These are phyloP conservation scores for Hippocampus barbouri DNA, from an alignment of 2,113 vertebrate species.

Conservation along the genomic window DNA sequence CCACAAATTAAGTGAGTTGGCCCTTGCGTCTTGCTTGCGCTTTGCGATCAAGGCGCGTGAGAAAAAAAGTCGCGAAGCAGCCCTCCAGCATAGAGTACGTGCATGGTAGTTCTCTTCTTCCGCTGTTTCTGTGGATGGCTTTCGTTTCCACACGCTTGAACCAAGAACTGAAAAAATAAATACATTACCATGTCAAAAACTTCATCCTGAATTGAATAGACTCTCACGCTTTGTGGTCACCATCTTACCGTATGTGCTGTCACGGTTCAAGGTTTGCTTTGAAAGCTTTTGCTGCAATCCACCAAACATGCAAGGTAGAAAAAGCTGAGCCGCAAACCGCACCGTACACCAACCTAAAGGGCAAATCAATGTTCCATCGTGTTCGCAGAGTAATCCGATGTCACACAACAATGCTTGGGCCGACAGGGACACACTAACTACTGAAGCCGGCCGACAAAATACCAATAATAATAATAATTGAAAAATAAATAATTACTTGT, in stretches of 20 bases:
- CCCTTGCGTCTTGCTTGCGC: neutral
- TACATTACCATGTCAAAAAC: neutral
- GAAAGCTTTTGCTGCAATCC: neutral
- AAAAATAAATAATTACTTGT: neutral
- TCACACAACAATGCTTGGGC: neutral
- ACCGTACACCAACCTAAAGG: neutral
- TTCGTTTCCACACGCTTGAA: slow-evolving; percentile 2
- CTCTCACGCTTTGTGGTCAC: slow-evolving; percentile 22
- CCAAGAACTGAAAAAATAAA: neutral
- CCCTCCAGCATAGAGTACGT: slow-evolving; percentile 51
- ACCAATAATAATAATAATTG: too few species aligned
- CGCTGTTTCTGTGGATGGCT: slow-evolving; percentile 42
- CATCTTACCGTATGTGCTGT: neutral
- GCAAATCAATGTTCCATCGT: neutral
- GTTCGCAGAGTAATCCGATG: neutral
- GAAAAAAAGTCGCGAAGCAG: slow-evolving; percentile 50
- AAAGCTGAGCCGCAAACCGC: neutral
- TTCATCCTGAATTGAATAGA: slow-evolving; percentile 30
- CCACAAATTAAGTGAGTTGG: slow-evolving; percentile 78
- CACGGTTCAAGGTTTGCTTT: neutral
- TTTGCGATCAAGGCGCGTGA: neutral
- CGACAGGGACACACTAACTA: neutral
- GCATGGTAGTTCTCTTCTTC: slow-evolving; percentile 1
- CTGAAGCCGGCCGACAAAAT: neutral
- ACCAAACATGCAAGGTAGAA: neutral